Conservation (phyloP, 2,797 vertebrate genomes). For the Chloroceryle inda region DNA sequence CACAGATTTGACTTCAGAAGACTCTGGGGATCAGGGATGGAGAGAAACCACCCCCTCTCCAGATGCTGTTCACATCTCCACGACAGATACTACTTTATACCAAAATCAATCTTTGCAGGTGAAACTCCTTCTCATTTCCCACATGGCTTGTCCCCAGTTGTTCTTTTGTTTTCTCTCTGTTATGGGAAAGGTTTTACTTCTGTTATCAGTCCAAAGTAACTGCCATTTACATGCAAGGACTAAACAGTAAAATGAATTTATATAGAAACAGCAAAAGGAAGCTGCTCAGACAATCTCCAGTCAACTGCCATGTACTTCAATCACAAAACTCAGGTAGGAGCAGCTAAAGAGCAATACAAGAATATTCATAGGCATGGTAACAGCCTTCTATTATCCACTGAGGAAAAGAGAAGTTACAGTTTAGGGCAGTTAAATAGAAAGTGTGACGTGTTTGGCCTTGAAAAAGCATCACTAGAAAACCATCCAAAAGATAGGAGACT, state of each 20-base stretch:
- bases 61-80: not conserved
- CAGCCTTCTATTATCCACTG: not conserved
- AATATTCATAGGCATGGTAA: not conserved
- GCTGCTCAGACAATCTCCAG: not conserved
- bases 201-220: constrained; percentile 14
- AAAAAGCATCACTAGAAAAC: not conserved
- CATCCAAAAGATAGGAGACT: not conserved
- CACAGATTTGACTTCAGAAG: not conserved
- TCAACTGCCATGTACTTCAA: not conserved
- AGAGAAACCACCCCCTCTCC: not conserved
- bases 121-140: not conserved
- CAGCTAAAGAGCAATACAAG: not conserved
- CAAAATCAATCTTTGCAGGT: not conserved
- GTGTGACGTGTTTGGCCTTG: not conserved
- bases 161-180: constrained; percentile 18
- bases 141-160: not conserved
- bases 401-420: not conserved
- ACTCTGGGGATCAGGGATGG: not conserved
- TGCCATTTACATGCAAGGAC: not conserved
- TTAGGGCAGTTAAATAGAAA: not conserved
- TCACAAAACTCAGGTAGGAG: not conserved
- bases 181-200: not conserved
- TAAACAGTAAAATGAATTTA: not conserved
- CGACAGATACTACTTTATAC: not conserved
- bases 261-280: not conserved